A percentile compares a stretch with the other conserved stretches of the same genome.
phyloP scores from a whole-genome alignment of 30 jellyfish, hydroid and myxozoan species.

The Rhopilema esculentum region DNA sequence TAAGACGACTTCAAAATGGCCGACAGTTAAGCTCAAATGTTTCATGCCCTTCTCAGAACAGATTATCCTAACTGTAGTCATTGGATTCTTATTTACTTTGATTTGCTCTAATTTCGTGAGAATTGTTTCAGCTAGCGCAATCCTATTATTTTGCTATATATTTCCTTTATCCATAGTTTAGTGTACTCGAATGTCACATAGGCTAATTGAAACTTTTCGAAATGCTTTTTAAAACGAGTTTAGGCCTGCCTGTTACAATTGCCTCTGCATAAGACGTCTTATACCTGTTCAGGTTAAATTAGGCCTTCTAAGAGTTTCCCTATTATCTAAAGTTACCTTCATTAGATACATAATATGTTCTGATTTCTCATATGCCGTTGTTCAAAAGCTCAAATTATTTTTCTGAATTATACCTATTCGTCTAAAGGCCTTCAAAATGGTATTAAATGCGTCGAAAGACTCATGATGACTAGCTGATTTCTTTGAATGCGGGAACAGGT shows the following conservation, averaged over 20 bases:
- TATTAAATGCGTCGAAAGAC: too few relatives aligned
- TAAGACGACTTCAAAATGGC: conserved; percentile 74
- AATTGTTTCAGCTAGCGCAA: conserved; percentile 43
- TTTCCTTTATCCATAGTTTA: conserved; percentile 60
- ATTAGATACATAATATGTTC: too few relatives aligned
- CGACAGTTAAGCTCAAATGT: conserved; percentile 57
- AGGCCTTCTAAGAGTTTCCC: neutral
- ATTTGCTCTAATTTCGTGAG: conserved; percentile 74
- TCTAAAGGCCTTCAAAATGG: too few relatives aligned
- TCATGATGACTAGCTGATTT: too few relatives aligned
- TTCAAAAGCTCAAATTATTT: too few relatives aligned
- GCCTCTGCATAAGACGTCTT: neutral
- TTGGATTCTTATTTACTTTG: conserved; percentile 53
- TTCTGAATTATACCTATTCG: too few relatives aligned
- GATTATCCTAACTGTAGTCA: conserved; percentile 64
- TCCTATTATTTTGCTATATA: conserved; percentile 48
- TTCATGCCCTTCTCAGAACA: conserved; percentile 66
- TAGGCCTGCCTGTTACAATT: conserved; percentile 15
- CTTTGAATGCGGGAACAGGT: too few relatives aligned
- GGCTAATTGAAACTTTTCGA: conserved; percentile 17
- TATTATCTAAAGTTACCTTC: neutral
- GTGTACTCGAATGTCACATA: conserved; percentile 11
- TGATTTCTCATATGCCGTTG: too few relatives aligned
- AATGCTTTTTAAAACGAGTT: neutral
- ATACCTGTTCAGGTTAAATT: neutral